A percentile compares a stretch with the other conserved stretches of the same genome.
These are phyloP conservation scores for Cottoperca gobio DNA, from an alignment of 2,797 vertebrate species.

Conservation along the genomic window DNA sequence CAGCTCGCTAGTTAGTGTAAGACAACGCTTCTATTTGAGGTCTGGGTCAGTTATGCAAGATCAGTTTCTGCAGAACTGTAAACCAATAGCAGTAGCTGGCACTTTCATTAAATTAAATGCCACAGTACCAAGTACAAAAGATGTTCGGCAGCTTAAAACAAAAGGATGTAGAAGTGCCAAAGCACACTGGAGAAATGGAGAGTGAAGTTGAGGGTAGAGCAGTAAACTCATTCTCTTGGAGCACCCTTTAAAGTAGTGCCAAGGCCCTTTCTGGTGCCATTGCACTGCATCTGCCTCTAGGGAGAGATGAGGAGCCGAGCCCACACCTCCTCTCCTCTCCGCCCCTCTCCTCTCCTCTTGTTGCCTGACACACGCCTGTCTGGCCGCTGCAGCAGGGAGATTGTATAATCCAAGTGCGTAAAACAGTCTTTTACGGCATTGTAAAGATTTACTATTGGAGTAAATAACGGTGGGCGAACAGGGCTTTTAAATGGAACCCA, in stretches of 20 bases:
- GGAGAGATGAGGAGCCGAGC: conserved; percentile 62
- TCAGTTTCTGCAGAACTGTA: conserved; percentile 41
- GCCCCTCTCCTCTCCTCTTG: conserved; percentile 18
- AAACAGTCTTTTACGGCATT: conserved; percentile 87
- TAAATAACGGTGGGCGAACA: conserved; percentile 87
- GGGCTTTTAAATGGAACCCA: conserved; percentile 84
- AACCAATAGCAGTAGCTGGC: conserved; percentile 49
- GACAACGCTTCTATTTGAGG: conserved; percentile 22
- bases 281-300: conserved; percentile 57
- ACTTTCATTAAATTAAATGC: conserved; percentile 57
- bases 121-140: conserved; percentile 24
- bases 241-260: conserved; percentile 72
- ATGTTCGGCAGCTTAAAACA: conserved; percentile 51
- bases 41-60: conserved; percentile 36
- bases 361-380: conserved; percentile 72
- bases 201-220: conserved; percentile 52
- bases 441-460: conserved; percentile 89
- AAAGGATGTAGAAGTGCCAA: conserved; percentile 60
- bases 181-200: conserved; percentile 43
- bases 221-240: conserved; percentile 56
- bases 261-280: conserved; percentile 62
- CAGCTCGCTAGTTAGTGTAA: conserved; percentile 6
- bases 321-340: conserved; percentile 30
- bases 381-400: conserved; percentile 74
- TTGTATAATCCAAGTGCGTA: conserved; percentile 85